Evolutionary conservation across 2,888 invertebrate genomes (phyloP).

Genomic region (Agonopterix subpropinquella): DNA sequence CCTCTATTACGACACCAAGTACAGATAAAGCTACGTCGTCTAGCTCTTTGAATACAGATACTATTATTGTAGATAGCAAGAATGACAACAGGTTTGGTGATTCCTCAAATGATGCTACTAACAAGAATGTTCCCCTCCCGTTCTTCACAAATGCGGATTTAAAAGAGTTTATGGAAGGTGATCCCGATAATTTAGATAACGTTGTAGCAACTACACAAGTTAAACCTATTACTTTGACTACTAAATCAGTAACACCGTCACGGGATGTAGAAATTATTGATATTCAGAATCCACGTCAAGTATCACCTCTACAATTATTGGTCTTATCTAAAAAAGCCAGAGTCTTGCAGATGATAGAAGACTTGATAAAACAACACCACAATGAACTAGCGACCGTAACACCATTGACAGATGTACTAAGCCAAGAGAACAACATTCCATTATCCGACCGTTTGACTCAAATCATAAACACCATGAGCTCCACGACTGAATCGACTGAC

Average conservation of each 20-base stretch:
- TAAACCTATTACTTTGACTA: conserved; percentile 20
- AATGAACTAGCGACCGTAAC: conserved; percentile 53
- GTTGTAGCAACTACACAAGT: conserved; percentile 9
- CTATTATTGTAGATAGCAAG: conserved; percentile 20
- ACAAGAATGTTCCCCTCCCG: conserved; percentile 39
- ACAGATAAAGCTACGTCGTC: conserved; percentile 27
- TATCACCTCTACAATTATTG: conserved; percentile 59
- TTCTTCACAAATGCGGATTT: conserved; percentile 51
- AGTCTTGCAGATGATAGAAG: conserved; percentile 69
- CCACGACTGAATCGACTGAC: conserved; percentile 35
- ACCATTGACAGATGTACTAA: conserved; percentile 43
- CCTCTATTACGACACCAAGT: conserved; percentile 14
- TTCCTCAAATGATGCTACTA: conserved; percentile 28
- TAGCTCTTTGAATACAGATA: conserved; percentile 27
- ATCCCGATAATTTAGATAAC: conserved; percentile 17
- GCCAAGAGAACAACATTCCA: conserved; percentile 36
- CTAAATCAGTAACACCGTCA: conserved; percentile 20
- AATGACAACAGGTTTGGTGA: conserved; percentile 5
- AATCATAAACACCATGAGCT: conserved; percentile 54
- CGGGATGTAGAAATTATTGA: conserved; percentile 27
- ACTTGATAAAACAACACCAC: conserved; percentile 62
- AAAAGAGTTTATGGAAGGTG: conserved; percentile 33
- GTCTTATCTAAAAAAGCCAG: conserved; percentile 66
- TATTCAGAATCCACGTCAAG: conserved; percentile 39
- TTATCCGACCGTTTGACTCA: conserved; percentile 54